A percentile compares a stretch with the other conserved stretches of the same genome.
These are phyloP conservation scores for Rhagium mordax DNA, from an alignment of 2,888 invertebrate species.

Conservation along the genomic window DNA sequence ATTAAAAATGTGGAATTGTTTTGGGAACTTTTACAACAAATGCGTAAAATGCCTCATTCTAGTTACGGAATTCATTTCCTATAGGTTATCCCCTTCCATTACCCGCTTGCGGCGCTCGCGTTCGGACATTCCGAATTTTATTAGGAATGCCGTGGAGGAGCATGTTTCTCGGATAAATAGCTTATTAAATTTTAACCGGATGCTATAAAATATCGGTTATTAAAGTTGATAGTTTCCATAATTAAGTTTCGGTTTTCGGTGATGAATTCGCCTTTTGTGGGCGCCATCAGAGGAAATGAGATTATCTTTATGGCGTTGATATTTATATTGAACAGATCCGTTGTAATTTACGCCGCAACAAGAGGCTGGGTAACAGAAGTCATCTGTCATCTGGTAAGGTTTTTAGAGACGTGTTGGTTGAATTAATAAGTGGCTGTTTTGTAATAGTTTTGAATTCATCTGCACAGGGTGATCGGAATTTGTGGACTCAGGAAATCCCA, in stretches of 20 bases:
- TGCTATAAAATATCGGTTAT: conserved; percentile 45
- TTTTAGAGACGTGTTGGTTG: not conserved
- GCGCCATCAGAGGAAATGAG: not conserved
- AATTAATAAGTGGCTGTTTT: too few relatives aligned
- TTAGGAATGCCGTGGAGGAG: conserved; percentile 42
- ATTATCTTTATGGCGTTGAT: conserved; percentile 15
- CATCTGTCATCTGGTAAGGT: not conserved
- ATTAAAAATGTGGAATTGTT: too few relatives aligned
- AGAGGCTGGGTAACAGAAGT: not conserved
- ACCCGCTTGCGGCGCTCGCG: not conserved
- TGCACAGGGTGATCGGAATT: too few relatives aligned
- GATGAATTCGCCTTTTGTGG: conserved; percentile 13
- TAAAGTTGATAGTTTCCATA: conserved; percentile 43
- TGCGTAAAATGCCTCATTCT: too few relatives aligned
- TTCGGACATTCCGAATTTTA: conserved; percentile 39
- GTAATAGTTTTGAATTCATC: too few relatives aligned
- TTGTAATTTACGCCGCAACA: not conserved
- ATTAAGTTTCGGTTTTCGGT: conserved; percentile 36
- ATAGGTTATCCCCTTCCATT: too few relatives aligned
- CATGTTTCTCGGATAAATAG: conserved; percentile 40
- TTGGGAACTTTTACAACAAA: too few relatives aligned
- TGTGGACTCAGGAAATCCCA: too few relatives aligned
- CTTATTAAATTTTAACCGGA: conserved; percentile 41
- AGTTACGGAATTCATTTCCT: too few relatives aligned
- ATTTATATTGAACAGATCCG: conserved; percentile 7